Conservation (phyloP, 2,113 vertebrate species). For the Sinocyclocheilus grahami region DNA sequence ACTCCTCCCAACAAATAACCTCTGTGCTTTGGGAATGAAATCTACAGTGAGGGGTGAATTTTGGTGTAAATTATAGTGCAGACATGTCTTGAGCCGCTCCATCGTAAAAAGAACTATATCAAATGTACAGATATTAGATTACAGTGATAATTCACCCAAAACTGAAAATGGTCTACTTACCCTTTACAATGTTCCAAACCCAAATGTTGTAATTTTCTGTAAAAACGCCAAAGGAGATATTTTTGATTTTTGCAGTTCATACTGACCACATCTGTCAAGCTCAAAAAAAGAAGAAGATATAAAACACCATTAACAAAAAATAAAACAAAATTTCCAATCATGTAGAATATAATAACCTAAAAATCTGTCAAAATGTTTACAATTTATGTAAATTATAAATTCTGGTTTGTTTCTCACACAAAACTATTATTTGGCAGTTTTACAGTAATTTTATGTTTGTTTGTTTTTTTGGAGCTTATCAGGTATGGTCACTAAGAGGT, state of each 20-base stretch:
- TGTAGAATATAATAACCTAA: no score
- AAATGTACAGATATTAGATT: neutral
- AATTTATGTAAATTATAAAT: no score
- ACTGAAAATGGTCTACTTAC: neutral
- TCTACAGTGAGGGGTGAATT: neutral
- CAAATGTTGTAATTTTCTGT: neutral
- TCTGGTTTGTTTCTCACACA: neutral
- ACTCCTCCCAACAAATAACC: slow-evolving; percentile 53
- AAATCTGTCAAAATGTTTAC: no score
- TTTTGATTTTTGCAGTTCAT: neutral
- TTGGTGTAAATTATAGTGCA: slow-evolving; percentile 6
- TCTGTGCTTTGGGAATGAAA: slow-evolving; percentile 25
- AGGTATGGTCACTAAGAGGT: neutral
- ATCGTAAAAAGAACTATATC: neutral
- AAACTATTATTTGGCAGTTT: neutral
- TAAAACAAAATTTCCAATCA: neutral
- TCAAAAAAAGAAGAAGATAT: neutral
- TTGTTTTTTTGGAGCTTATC: neutral
- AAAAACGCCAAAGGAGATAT: neutral
- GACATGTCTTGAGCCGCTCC: neutral
- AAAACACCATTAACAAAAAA: neutral
- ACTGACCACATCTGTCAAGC: neutral
- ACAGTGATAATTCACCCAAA: neutral
- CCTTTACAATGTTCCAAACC: neutral
- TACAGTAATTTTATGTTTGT: neutral